Conservation (phyloP, 64 coral and sea anemone species). For the Exaiptasia diaphana region DNA sequence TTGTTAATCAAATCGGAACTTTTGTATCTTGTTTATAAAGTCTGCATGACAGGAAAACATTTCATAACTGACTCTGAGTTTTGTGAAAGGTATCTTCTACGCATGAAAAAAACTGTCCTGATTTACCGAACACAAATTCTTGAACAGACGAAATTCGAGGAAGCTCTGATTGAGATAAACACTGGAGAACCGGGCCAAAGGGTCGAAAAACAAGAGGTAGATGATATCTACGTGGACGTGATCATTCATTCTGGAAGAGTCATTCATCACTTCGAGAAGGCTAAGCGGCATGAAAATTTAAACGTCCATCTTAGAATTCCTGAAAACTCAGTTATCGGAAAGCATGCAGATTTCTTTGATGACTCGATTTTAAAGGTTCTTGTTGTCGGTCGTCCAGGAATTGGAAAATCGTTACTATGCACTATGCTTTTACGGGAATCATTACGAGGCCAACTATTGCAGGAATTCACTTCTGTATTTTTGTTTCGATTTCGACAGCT, state of each 20-base stretch:
- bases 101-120: neutral
- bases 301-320: neutral
- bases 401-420: constrained; percentile 29
- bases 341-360: neutral
- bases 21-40: neutral
- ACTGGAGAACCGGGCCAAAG: neutral
- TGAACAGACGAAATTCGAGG: neutral
- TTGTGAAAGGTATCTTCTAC: constrained; percentile 11
- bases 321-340: neutral
- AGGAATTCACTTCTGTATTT: neutral
- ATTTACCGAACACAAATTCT: neutral
- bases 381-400: constrained; percentile 24
- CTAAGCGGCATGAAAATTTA: neutral
- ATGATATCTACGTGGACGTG: constrained; percentile 32
- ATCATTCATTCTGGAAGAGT: constrained; percentile 27
- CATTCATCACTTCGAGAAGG: neutral
- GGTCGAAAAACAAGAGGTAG: neutral
- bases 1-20: too few relatives aligned
- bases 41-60: neutral
- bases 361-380: constrained; percentile 5
- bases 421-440: neutral
- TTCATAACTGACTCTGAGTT: constrained; percentile 27
- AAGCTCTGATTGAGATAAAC: constrained; percentile 38
- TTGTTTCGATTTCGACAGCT: constrained; percentile 8
- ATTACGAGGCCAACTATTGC: neutral